Evolutionary conservation across 37 sponge, comb jelly and placozoan genomes (phyloP).

Genomic region (Chondrilla cf. caribensis): DNA sequence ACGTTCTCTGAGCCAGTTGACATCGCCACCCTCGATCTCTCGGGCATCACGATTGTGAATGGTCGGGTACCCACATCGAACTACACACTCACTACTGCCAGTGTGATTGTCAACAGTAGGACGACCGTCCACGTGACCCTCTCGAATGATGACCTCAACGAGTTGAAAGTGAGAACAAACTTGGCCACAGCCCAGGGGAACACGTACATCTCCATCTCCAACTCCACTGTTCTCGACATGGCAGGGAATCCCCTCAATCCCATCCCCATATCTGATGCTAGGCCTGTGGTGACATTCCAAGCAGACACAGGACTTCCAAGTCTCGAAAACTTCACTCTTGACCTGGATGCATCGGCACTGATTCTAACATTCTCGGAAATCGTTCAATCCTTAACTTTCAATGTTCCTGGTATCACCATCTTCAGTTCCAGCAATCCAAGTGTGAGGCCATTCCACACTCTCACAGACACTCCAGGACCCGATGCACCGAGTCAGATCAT

Average conservation of each 20-base stretch:
- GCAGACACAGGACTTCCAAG: constrained; percentile 16
- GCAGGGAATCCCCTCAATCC: constrained; percentile 13
- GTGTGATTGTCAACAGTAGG: constrained; percentile 23
- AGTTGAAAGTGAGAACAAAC: constrained; percentile 43
- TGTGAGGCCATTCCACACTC: constrained; percentile 29
- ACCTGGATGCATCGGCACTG: constrained; percentile 32
- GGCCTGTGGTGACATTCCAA: background rate
- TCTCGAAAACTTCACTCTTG: constrained; percentile 21
- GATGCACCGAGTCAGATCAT: constrained; percentile 18
- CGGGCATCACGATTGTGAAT: constrained; percentile 56
- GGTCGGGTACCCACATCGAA: constrained; percentile 10
- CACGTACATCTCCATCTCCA: constrained; percentile 46
- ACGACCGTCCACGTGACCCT: constrained; percentile 36
- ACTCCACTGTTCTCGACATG: constrained; percentile 23
- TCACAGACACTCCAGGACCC: constrained; percentile 24
- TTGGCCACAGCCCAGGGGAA: constrained; percentile 47
- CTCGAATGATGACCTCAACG: constrained; percentile 56
- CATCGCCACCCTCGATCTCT: constrained; percentile 35
- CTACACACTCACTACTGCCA: constrained; percentile 28
- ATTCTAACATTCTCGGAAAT: constrained; percentile 29
- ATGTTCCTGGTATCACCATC: constrained; percentile 5
- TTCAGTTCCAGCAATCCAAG: background rate
- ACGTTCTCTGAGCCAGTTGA: constrained; percentile 69
- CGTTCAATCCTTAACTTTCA: constrained; percentile 8
- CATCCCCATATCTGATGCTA: background rate